These are phyloP conservation scores for Cryptus viduatorius DNA, from an alignment of 2,888 invertebrate species.

Conservation along the genomic window DNA sequence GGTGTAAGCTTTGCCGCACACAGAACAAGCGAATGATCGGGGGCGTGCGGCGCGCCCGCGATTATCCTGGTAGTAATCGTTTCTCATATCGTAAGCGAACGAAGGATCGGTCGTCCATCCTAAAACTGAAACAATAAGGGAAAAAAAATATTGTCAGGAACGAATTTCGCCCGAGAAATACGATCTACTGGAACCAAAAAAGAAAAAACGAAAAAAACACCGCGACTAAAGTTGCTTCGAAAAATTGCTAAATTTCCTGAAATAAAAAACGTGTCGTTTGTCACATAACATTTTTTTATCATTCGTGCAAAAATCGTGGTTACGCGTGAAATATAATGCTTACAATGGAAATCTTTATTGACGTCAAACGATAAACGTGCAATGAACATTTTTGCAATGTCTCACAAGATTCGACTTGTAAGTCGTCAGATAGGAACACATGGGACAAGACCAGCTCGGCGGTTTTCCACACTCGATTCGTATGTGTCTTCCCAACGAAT, in stretches of 20 bases:
- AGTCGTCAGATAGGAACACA: conserved; percentile 69
- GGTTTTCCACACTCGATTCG: conserved; percentile 75
- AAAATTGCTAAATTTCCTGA: conserved; percentile 1
- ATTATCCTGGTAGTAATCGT: conserved; percentile 41
- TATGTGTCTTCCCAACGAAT: conserved; percentile 76
- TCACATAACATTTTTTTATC: neutral
- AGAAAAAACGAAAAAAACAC: neutral
- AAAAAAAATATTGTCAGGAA: conserved; percentile 47
- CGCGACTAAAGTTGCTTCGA: neutral
- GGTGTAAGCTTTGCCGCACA: conserved; percentile 80
- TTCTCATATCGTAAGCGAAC: conserved; percentile 53
- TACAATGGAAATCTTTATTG: conserved; percentile 15
- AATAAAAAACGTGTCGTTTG: neutral
- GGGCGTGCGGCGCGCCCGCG: conserved; percentile 26
- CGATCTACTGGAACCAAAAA: conserved; percentile 20
- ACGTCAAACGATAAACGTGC: conserved; percentile 16
- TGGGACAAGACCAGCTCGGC: conserved; percentile 73
- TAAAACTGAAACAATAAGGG: conserved; percentile 62
- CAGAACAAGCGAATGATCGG: conserved; percentile 74
- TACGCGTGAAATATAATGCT: conserved; percentile 12
- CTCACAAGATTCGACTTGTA: conserved; percentile 70
- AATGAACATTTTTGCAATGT: conserved; percentile 67
- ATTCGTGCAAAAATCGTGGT: neutral
- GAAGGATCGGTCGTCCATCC: conserved; percentile 49
- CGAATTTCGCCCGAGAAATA: conserved; percentile 11